Conservation (phyloP, 92 coral and sea anemone species). For the Porites lobata region DNA sequence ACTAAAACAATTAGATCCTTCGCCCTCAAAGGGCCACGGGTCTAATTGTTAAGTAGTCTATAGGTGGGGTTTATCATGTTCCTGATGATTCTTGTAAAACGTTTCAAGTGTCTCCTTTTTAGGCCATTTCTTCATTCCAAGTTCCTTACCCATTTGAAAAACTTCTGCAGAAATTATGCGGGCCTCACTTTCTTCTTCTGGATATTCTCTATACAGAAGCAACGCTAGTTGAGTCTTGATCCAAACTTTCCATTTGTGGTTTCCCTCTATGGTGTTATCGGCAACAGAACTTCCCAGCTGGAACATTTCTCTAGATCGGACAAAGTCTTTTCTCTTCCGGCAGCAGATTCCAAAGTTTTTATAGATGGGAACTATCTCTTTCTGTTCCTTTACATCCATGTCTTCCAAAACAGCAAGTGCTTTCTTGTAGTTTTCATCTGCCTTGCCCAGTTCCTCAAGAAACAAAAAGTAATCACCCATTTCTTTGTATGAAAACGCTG, state of each 20-base stretch:
- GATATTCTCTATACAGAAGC: constrained; percentile 13
- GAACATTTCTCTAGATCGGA: constrained; percentile 24
- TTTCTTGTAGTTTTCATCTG: constrained; percentile 29
- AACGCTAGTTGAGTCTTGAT: constrained; percentile 44
- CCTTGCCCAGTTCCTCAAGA: neutral
- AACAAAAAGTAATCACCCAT: constrained; percentile 46
- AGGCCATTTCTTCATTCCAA: constrained; percentile 8
- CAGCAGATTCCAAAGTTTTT: constrained; percentile 59
- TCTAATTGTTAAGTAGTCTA: too few relatives aligned
- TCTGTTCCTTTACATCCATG: constrained; percentile 31
- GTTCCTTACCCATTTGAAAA: constrained; percentile 43
- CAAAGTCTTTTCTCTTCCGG: constrained; percentile 12
- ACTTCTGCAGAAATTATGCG: constrained; percentile 30
- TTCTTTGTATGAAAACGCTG: constrained; percentile 61
- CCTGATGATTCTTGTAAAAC: neutral
- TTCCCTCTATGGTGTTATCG: constrained; percentile 53
- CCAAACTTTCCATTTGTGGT: constrained; percentile 64
- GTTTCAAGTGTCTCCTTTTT: constrained; percentile 20
- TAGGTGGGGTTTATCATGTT: neutral
- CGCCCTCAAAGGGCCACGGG: too few relatives aligned
- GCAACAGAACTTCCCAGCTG: constrained; percentile 34
- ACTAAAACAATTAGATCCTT: too few relatives aligned
- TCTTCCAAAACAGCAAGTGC: constrained; percentile 43
- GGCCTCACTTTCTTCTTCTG: constrained; percentile 20
- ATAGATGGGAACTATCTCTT: constrained; percentile 45